Evolutionary conservation across 92 coral and sea anemone species (phyloP).

Genomic region (Micromussa lordhowensis): DNA sequence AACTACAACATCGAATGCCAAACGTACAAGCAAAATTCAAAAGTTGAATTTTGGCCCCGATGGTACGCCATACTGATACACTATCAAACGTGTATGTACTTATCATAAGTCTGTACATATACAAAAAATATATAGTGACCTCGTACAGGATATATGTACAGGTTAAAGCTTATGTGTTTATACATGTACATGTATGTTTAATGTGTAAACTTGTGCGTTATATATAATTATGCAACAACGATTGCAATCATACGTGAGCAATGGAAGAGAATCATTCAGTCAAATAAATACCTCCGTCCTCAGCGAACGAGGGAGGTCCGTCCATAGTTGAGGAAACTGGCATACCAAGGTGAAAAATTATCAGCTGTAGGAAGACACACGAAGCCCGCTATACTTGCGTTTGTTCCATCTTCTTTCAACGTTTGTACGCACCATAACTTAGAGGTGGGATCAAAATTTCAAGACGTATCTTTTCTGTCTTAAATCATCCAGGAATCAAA

Average conservation of each 20-base stretch:
- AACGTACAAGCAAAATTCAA: too few relatives aligned
- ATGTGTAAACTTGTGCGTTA: too few relatives aligned
- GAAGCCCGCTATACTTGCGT: background rate
- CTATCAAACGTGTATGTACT: too few relatives aligned
- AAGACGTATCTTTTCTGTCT: background rate
- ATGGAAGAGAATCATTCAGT: background rate
- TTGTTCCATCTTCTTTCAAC: slow-evolving; percentile 10
- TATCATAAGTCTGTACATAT: too few relatives aligned
- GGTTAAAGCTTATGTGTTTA: too few relatives aligned
- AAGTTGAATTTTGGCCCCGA: too few relatives aligned
- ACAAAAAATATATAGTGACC: too few relatives aligned
- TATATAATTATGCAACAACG: background rate
- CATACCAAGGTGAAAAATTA: slow-evolving; percentile 23
- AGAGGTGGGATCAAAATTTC: background rate
- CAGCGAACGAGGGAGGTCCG: slow-evolving; percentile 40
- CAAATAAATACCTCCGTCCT: slow-evolving; percentile 38
- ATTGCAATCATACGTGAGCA: background rate
- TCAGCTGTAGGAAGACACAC: slow-evolving; percentile 1
- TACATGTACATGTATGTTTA: too few relatives aligned
- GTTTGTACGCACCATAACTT: slow-evolving; percentile 6
- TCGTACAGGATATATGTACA: too few relatives aligned
- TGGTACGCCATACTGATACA: too few relatives aligned
- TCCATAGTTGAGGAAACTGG: slow-evolving; percentile 43
- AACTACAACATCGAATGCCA: too few relatives aligned
- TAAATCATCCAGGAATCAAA: background rate